These are phyloP conservation scores for Sipha maydis DNA, from an alignment of 2,888 invertebrate genomes.

Conservation along the genomic window DNA sequence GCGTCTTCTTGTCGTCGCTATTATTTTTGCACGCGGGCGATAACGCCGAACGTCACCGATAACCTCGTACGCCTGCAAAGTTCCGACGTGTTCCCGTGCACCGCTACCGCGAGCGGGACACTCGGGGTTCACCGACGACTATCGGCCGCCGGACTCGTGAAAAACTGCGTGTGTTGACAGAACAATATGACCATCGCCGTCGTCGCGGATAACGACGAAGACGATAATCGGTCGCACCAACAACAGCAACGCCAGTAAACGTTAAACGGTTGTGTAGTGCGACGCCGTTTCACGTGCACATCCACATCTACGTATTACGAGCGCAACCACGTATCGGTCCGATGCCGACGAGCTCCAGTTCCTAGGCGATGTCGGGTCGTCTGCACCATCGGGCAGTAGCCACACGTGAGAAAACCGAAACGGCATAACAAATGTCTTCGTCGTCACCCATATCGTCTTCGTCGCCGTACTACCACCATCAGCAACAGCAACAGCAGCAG, in stretches of 20 bases:
- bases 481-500: slow-evolving; percentile 12
- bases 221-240: not conserved
- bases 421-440: slow-evolving; percentile 46
- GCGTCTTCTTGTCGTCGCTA: not conserved
- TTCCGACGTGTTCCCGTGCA: too few species aligned
- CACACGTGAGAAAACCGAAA: not conserved
- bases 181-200: not conserved
- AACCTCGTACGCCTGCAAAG: not conserved
- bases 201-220: slow-evolving; percentile 13
- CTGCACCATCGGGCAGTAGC: not conserved
- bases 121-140: not conserved
- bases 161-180: not conserved
- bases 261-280: too few species aligned
- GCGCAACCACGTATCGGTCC: not conserved
- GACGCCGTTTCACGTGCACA: too few species aligned
- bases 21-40: not conserved
- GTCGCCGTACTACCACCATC: slow-evolving; percentile 40
- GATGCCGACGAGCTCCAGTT: not conserved
- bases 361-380: not conserved
- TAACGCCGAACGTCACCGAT: not conserved
- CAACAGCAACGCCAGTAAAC: not conserved
- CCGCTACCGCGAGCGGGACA: too few species aligned
- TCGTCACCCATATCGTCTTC: slow-evolving; percentile 56
- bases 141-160: too few species aligned
- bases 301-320: too few species aligned